These are phyloP conservation scores for Stichopus chloronotus DNA, from an alignment of 35 echinoderm and acorn worm genomes.

Conservation along the genomic window DNA sequence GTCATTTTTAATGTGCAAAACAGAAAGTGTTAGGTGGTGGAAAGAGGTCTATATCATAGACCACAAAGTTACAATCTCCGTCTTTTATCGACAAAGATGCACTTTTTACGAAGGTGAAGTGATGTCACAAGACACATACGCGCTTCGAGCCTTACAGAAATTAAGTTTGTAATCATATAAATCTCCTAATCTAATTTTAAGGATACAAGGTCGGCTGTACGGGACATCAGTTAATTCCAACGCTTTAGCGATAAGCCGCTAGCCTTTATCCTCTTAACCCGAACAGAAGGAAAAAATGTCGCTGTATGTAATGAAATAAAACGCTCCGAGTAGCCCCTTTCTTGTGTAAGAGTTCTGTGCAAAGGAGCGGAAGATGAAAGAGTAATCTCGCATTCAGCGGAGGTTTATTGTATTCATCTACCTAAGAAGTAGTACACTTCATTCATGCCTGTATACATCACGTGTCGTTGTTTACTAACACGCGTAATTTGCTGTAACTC, in stretches of 20 bases:
- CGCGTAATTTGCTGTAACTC: too few species aligned
- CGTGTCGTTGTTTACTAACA: too few species aligned
- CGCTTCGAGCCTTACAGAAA: conserved; percentile 57
- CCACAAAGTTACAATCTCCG: conserved; percentile 27
- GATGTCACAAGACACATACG: conserved; percentile 58
- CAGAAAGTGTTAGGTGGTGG: neutral
- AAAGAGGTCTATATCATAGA: neutral
- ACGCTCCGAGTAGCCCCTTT: conserved; percentile 11
- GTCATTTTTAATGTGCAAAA: conserved; percentile 32
- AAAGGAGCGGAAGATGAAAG: conserved; percentile 58
- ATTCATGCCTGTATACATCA: neutral
- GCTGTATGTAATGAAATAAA: conserved; percentile 48
- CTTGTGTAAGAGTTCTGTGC: conserved; percentile 9
- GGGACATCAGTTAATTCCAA: conserved; percentile 24
- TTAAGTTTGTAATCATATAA: conserved; percentile 60
- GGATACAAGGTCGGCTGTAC: conserved; percentile 51
- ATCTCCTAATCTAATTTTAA: conserved; percentile 63
- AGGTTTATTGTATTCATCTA: conserved; percentile 6
- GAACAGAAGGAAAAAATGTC: neutral
- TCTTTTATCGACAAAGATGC: conserved; percentile 48
- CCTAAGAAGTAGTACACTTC: neutral
- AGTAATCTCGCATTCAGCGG: neutral
- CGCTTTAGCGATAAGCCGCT: conserved; percentile 46
- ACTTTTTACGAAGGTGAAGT: conserved; percentile 57
- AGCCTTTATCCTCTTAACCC: conserved; percentile 49